Evolutionary conservation across 2,888 invertebrate species (phyloP).

Genomic region (Beris morrisii): DNA sequence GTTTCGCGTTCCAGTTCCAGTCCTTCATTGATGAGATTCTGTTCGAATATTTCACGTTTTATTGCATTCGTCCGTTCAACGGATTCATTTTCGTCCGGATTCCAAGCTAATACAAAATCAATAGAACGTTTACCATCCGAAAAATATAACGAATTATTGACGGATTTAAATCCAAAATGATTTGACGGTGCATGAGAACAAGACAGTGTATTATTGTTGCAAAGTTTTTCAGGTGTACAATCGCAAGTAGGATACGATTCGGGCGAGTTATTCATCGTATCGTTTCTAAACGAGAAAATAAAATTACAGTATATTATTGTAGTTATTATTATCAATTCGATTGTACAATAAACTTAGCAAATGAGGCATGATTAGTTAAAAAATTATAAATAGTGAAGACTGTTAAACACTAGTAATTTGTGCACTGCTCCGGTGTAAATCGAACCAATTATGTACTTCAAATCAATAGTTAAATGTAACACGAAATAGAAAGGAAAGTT

Average conservation of each 20-base stretch:
- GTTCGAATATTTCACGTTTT: slow-evolving; percentile 67
- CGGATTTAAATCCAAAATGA: slow-evolving; percentile 35
- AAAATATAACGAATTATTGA: slow-evolving; percentile 63
- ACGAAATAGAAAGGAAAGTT: too few species aligned
- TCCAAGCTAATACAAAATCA: slow-evolving; percentile 80
- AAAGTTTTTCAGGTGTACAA: slow-evolving; percentile 9
- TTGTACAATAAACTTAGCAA: too few species aligned
- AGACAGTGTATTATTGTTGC: slow-evolving; percentile 27
- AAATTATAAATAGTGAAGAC: too few species aligned
- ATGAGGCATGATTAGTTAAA: too few species aligned
- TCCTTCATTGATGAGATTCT: slow-evolving; percentile 72
- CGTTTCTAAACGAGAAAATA: slow-evolving; percentile 2
- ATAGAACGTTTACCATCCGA: slow-evolving; percentile 71
- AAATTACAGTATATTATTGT: too few species aligned
- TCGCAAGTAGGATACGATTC: slow-evolving; percentile 23
- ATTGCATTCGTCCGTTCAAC: slow-evolving; percentile 52
- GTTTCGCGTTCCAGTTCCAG: slow-evolving; percentile 72
- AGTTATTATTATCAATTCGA: too few species aligned
- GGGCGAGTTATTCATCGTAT: slow-evolving; percentile 22
- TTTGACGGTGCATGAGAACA: slow-evolving; percentile 35
- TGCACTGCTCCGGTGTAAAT: too few species aligned
- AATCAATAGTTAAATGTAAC: too few species aligned
- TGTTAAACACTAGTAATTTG: too few species aligned
- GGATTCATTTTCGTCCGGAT: slow-evolving; percentile 61
- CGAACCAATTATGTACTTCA: too few species aligned